phyloP scores from a whole-genome alignment of 1,140 invertebrate species.

The Euwallacea similis region DNA sequence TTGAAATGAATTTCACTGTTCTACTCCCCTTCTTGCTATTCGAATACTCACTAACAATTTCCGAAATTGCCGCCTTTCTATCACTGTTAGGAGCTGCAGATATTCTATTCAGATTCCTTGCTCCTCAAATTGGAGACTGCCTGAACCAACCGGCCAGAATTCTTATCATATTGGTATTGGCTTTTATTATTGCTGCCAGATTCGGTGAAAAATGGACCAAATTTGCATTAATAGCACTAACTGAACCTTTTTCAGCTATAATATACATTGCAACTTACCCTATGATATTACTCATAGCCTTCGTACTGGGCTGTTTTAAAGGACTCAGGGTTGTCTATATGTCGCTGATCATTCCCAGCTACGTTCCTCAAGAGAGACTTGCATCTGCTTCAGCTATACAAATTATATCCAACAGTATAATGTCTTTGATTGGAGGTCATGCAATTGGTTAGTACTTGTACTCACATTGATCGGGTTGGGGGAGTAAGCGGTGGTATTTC shows the following conservation, averaged over 20 bases:
- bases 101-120: slow-evolving; percentile 61
- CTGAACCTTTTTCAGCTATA: slow-evolving; percentile 11
- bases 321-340: slow-evolving; percentile 68
- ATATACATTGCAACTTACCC: slow-evolving; percentile 20
- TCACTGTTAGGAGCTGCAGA: slow-evolving; percentile 63
- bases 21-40: slow-evolving; percentile 68
- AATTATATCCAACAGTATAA: slow-evolving; percentile 60
- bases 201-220: slow-evolving; percentile 46
- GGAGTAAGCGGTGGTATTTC: neutral
- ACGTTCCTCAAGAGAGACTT: slow-evolving; percentile 65
- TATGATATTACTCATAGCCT: slow-evolving; percentile 51
- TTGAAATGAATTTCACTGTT: slow-evolving; percentile 70
- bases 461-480: neutral
- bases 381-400: slow-evolving; percentile 66
- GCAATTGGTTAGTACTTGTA: slow-evolving; percentile 39
- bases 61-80: slow-evolving; percentile 63
- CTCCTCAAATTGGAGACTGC: slow-evolving; percentile 62
- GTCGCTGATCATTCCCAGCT: slow-evolving; percentile 65
- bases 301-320: slow-evolving; percentile 65
- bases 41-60: slow-evolving; percentile 61
- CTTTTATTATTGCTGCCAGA: slow-evolving; percentile 48
- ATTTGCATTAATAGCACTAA: slow-evolving; percentile 1
- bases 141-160: slow-evolving; percentile 49
- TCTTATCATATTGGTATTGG: slow-evolving; percentile 52
- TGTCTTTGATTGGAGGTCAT: slow-evolving; percentile 45